Evolutionary conservation across 2,113 vertebrate species (phyloP).

Genomic region (Mola mola): DNA sequence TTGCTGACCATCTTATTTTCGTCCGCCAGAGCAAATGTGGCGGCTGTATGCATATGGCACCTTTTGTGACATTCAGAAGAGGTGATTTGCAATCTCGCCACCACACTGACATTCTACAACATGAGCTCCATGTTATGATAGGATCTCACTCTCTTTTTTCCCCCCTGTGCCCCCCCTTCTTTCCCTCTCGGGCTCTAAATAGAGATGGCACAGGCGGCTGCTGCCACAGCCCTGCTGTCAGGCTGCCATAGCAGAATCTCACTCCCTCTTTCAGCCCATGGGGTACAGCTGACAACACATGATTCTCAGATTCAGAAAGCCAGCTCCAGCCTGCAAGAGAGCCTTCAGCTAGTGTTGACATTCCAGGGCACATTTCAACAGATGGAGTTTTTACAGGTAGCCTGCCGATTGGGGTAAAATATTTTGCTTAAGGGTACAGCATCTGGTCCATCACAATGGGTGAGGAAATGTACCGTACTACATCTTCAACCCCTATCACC

Average conservation of each 20-base stretch:
- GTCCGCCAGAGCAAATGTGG: slow-evolving; percentile 36
- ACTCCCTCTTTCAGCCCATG: slow-evolving; percentile 59
- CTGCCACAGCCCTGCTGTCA: slow-evolving; percentile 68
- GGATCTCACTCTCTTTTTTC: slow-evolving; percentile 2
- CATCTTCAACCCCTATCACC: slow-evolving; percentile 42
- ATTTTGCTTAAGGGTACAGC: slow-evolving; percentile 76
- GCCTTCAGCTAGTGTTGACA: slow-evolving; percentile 77
- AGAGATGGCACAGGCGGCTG: slow-evolving; percentile 39
- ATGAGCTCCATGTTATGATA: slow-evolving; percentile 35
- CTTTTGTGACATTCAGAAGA: slow-evolving; percentile 64
- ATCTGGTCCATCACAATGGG: slow-evolving; percentile 80
- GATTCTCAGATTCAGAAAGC: slow-evolving; percentile 68
- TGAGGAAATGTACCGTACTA: too few species aligned
- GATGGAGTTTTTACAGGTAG: slow-evolving; percentile 80
- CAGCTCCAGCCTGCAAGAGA: slow-evolving; percentile 59
- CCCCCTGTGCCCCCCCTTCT: background rate
- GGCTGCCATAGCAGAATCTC: slow-evolving; percentile 53
- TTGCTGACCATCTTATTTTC: slow-evolving; percentile 41
- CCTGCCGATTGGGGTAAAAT: slow-evolving; percentile 76
- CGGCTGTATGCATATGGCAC: slow-evolving; percentile 54
- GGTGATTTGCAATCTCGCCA: slow-evolving; percentile 42
- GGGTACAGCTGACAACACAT: slow-evolving; percentile 69
- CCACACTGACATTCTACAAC: slow-evolving; percentile 61
- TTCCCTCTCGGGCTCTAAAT: slow-evolving; percentile 20
- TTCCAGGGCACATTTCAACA: slow-evolving; percentile 75